Evolutionary conservation across 2,113 vertebrate species (phyloP), one percentile per base, ranked within the genome.

Genomic region (Neolamprologus toae): DNA sequence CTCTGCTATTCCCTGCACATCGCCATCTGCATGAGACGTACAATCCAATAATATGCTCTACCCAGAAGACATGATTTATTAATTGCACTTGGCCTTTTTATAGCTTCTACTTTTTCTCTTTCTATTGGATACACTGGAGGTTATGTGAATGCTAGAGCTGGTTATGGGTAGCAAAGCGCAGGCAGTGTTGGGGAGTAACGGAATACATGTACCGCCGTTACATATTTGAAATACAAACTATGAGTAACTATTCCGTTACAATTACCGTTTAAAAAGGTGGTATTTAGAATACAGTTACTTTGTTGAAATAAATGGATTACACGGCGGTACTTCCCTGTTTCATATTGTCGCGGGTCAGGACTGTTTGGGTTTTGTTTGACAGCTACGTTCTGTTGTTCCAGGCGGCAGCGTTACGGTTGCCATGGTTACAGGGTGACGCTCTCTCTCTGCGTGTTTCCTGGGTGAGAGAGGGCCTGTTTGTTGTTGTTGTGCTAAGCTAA

Each of bases 31-130:
- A 26, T 3, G 12, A 40, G 45, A 57, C 16, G 11, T 51, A 78
- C 54, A 21, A 73, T 73, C 37, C 59, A 8, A 33, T 82, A 35
- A 84, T 47, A 21, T 40, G 71, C 55, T 81, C 80, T 45, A 21
- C 59, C 26, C 68, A 66, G 45, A 78, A 71, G 37, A 57, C 55
- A 71, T 88, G 71, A 81, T 59, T 95, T 86, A 92, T 92, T 92
- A 42, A 90, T 76, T 16, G 8, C 59, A n/a, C 10, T 78, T 28
- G 17, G 37, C 47, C 88, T 84, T 92, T 92, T 92, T 78, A 84
- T 83, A 71, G 16, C 51, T 66, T 73, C 53, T 80, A 49, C 45
- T 78, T 81, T 71, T 61, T 49, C 4, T 16, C 54, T 82, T 47
- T 68, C 3, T 37, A 4, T 45, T 42, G 3, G 49, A 5, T 4